Evolutionary conservation across 2,888 invertebrate species (phyloP).

Genomic region (Cataglyphis albicans): DNA sequence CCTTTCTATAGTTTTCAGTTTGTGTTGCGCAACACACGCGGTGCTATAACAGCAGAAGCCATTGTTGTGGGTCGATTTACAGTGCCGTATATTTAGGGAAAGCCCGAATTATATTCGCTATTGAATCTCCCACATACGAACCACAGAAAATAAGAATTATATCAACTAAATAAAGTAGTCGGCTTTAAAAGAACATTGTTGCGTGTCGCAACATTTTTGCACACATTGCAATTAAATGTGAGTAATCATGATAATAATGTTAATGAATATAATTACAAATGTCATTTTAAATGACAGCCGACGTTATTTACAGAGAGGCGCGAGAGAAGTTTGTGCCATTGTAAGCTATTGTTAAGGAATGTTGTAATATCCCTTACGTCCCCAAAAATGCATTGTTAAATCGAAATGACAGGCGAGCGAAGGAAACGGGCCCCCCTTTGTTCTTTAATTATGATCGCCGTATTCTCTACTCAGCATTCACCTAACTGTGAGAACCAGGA

Average conservation of each 20-base stretch:
- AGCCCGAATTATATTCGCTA: not conserved
- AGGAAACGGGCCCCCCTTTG: conserved; percentile 67
- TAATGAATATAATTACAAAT: not conserved
- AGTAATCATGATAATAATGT: not conserved
- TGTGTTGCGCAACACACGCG: conserved; percentile 60
- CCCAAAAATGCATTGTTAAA: conserved; percentile 59
- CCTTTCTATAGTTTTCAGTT: conserved; percentile 63
- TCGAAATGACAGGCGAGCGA: conserved; percentile 61
- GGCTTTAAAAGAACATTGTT: not conserved
- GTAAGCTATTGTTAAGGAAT: conserved; percentile 55
- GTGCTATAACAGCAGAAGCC: conserved; percentile 56
- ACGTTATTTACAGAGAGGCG: conserved; percentile 9
- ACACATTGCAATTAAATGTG: not conserved
- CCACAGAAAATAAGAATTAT: not conserved
- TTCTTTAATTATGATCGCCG: conserved; percentile 73
- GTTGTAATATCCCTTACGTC: conserved; percentile 32
- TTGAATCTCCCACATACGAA: not conserved
- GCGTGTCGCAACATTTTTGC: not conserved
- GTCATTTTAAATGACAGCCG: conserved; percentile 9
- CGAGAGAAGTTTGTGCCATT: conserved; percentile 44
- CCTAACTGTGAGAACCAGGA: conserved; percentile 75
- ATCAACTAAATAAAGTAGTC: not conserved
- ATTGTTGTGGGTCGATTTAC: conserved; percentile 50
- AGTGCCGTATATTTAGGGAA: conserved; percentile 18
- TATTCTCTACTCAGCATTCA: conserved; percentile 67